Conservation (phyloP, 37 sponge, comb jelly and placozoan genomes). For the Cliona cf. orientalis region DNA sequence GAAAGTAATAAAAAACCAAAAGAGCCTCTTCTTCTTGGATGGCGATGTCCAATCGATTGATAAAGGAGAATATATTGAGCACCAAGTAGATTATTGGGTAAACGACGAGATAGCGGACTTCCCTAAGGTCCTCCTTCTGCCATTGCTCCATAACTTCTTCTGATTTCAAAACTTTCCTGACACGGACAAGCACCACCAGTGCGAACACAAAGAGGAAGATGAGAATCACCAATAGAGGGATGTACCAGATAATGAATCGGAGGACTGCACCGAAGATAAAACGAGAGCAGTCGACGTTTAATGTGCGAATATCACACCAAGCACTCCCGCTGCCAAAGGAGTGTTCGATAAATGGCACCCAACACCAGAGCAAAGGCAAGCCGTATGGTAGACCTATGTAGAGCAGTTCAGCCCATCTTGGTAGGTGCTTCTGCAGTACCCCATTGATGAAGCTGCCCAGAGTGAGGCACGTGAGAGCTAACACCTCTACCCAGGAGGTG, state of each 20-base stretch:
- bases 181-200: not conserved
- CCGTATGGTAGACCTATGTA: not conserved
- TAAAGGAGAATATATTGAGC: not conserved
- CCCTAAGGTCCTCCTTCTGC: not conserved
- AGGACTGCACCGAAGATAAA: conserved; percentile 11
- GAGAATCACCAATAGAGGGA: conserved; percentile 31
- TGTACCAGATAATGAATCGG: conserved; percentile 21
- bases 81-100: conserved; percentile 3
- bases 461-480: not conserved
- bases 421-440: not conserved
- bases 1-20: too few relatives aligned
- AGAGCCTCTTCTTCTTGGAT: not conserved
- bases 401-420: not conserved
- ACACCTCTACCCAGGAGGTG: not conserved
- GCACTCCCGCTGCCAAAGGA: conserved; percentile 58
- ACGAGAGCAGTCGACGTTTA: not conserved
- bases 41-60: not conserved
- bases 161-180: not conserved
- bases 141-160: not conserved
- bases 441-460: not conserved
- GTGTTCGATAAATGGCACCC: conserved; percentile 48
- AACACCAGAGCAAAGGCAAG: conserved; percentile 19
- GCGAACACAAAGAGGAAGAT: not conserved
- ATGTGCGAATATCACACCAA: conserved; percentile 61
- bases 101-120: not conserved